Conservation (phyloP, 2,113 vertebrate species). For the Menura novaehollandiae region DNA sequence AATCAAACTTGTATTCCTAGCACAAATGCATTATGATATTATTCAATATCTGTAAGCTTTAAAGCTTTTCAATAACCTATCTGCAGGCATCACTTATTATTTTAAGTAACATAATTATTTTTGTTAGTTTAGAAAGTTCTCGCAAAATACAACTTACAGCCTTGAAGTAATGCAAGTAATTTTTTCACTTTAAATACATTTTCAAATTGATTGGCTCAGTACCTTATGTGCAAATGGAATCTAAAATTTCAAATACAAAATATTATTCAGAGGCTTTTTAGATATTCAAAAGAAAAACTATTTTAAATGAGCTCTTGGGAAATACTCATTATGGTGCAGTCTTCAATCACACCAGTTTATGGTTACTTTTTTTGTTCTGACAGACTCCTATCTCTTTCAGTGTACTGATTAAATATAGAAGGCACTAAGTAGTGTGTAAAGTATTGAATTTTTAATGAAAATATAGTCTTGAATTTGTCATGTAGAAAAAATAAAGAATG, state of each 20-base stretch:
- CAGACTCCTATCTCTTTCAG: neutral
- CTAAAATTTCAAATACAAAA: neutral
- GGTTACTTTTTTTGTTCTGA: neutral
- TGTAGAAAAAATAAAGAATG: neutral
- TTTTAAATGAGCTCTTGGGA: neutral
- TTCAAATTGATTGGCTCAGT: neutral
- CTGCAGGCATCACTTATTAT: neutral
- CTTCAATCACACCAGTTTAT: neutral
- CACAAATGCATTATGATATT: neutral
- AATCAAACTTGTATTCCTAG: neutral
- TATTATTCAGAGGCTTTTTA: neutral
- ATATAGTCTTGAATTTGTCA: neutral
- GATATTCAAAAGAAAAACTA: neutral
- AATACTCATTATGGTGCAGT: neutral
- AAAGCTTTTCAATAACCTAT: neutral
- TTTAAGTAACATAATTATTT: neutral
- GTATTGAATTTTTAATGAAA: neutral
- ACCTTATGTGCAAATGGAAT: neutral
- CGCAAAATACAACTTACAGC: neutral
- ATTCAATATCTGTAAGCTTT: neutral
- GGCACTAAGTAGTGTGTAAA: neutral
- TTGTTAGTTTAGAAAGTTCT: neutral
- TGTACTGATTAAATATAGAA: neutral
- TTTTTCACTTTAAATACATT: neutral
- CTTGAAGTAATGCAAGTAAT: neutral